Evolutionary conservation across 1,140 invertebrate species (phyloP).

Genomic region (Lasioglossum albipes): DNA sequence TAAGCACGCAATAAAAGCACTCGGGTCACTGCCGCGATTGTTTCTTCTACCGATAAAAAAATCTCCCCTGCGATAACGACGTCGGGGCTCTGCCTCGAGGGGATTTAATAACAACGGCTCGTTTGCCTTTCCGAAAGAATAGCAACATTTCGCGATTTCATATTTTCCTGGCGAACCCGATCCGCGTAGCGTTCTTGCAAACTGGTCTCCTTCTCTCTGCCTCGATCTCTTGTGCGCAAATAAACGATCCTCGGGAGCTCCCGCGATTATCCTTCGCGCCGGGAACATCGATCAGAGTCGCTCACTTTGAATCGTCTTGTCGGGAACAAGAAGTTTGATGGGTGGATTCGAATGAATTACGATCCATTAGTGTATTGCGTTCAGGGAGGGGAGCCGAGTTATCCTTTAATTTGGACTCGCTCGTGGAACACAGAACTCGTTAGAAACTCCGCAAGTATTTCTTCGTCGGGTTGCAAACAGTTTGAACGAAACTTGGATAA

Average conservation of each 20-base stretch:
- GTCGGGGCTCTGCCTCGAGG: not conserved
- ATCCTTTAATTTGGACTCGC: not conserved
- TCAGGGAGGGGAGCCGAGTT: not conserved
- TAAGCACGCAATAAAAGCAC: not conserved
- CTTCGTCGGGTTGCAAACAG: not conserved
- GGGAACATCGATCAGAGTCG: constrained; percentile 1
- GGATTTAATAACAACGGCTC: constrained; percentile 35
- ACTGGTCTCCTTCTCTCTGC: not conserved
- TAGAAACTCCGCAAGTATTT: not conserved
- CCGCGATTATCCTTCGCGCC: not conserved
- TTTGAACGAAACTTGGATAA: not conserved
- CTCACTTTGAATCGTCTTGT: not conserved
- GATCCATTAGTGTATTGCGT: not conserved
- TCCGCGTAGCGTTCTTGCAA: not conserved
- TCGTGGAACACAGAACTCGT: not conserved
- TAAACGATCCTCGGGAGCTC: not conserved
- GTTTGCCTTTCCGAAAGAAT: constrained; percentile 5
- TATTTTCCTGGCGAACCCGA: not conserved
- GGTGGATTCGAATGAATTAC: constrained; percentile 1
- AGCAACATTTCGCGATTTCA: not conserved
- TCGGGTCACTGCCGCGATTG: not conserved
- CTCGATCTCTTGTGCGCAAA: not conserved
- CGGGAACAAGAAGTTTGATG: not conserved
- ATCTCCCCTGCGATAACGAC: constrained; percentile 9
- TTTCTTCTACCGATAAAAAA: constrained; percentile 15